Conservation (phyloP, 30 jellyfish, hydroid and myxozoan species). For the Chironex yamaguchii region DNA sequence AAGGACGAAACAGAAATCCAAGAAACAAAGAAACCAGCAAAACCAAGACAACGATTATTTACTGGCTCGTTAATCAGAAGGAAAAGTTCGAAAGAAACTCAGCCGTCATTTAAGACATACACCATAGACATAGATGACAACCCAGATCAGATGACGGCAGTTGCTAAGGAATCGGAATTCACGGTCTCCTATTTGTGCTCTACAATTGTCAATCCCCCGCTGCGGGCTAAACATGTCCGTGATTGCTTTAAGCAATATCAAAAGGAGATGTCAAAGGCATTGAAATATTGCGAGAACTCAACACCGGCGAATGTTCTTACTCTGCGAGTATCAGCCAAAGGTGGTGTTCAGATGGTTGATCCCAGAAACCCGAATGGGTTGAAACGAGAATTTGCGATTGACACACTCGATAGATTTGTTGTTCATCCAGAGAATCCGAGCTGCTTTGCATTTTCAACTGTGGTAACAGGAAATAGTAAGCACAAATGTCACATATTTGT, state of each 20-base stretch:
- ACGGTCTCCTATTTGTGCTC: conserved; percentile 80
- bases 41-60: not conserved
- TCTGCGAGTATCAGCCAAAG: conserved; percentile 56
- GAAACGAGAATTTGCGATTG: conserved; percentile 77
- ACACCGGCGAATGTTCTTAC: conserved; percentile 68
- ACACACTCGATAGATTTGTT: conserved; percentile 59
- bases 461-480: conserved; percentile 75
- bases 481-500: conserved; percentile 83
- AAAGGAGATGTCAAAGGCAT: conserved; percentile 79
- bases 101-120: not conserved
- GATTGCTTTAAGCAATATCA: conserved; percentile 85
- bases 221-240: conserved; percentile 84
- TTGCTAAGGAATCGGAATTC: conserved; percentile 46
- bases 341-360: conserved; percentile 82
- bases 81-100: not conserved
- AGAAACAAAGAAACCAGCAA: not conserved
- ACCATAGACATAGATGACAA: not conserved
- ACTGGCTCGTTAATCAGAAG: not conserved
- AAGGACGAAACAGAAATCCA: not conserved
- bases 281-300: conserved; percentile 40
- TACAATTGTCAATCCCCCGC: conserved; percentile 89
- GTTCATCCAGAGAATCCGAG: conserved; percentile 90
- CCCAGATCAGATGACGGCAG: not conserved
- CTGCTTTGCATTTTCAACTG: conserved; percentile 94
- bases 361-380: conserved; percentile 66